phyloP scores from a whole-genome alignment of 2,888 invertebrate species.

The Thecophora atra region DNA sequence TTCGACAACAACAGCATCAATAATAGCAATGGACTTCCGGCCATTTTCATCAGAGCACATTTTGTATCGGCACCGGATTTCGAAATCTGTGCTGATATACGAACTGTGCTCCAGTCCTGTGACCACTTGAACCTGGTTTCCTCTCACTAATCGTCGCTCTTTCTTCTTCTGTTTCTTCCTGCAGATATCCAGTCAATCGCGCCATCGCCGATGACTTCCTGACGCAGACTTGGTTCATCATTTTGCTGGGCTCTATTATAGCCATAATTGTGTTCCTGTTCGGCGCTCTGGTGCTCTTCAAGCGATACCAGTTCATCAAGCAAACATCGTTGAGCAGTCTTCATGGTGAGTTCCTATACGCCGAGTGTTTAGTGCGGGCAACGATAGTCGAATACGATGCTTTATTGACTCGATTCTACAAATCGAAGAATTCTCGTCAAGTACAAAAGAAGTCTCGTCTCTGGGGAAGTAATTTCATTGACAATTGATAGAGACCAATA shows the following conservation, averaged over 20 bases:
- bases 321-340: constrained; percentile 74
- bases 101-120: background rate
- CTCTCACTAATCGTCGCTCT: background rate
- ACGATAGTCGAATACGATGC: too few relatives aligned
- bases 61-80: background rate
- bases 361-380: too few relatives aligned
- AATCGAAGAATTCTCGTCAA: too few relatives aligned
- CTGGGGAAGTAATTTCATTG: too few relatives aligned
- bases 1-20: constrained; percentile 2
- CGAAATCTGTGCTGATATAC: background rate
- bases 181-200: constrained; percentile 68
- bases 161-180: constrained; percentile 12
- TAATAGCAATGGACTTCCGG: background rate
- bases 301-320: constrained; percentile 77
- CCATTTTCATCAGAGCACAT: constrained; percentile 10
- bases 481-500: too few relatives aligned
- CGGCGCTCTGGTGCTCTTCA: constrained; percentile 81
- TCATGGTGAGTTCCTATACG: constrained; percentile 62
- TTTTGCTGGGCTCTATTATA: constrained; percentile 84
- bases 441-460: too few relatives aligned
- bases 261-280: constrained; percentile 85
- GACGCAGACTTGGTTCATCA: constrained; percentile 91
- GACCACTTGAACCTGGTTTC: background rate
- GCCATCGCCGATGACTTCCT: constrained; percentile 76
- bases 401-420: too few relatives aligned